Base-by-base conservation (phyloP, 2,113 vertebrate species). In the Myocastor coypus region DNA sequence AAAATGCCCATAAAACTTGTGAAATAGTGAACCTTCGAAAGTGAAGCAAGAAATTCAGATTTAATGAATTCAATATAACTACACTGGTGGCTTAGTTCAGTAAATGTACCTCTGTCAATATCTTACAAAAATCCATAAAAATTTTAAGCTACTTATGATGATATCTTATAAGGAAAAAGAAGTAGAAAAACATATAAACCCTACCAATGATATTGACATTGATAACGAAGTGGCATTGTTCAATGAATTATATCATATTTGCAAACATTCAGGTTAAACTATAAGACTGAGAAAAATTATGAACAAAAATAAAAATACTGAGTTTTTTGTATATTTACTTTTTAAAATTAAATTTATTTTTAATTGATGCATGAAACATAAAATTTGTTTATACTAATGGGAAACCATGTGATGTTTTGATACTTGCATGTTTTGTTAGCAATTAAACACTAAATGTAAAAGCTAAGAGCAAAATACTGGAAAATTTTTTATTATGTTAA, bases 1-100 rank as follows among this genome's bases (percentile, higher is more conserved):
- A 37, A 68, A 73, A 57, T 90, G 26, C 17, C 40, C 37, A 90
- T 40, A 87, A 94, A 97, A 40, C 30, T 82, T 57, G 34, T 61
- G 32, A 87, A 89, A 94, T 42, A 83, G 6, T 71, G 83, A 84
- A 83, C 59, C 22, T 20, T 80, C 7, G 87, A 34, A 83, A 86
- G 87, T 78, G 90, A 22, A 40, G 59, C 64, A 78, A 87, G 4
- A 94, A 87, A 61, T 69, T 55, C 75, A 40, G 22, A 71, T 81
- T 88, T 75, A 32, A n/a, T 69, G 77, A 57, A 57, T 17, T 86
- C 40, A 46, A 32, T 24, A 24, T 66, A 59, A 61, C 69, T 3
- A 17, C 50, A 81, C 40, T 91, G n/a, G 26, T n/a, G 61, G n/a
- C 71, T 77, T 24, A 40, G 24, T 64, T 89, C 80, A 26, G 37